Evolutionary conservation across 2,888 invertebrate species (phyloP), one percentile per base, ranked within the genome.

Genomic region (Nebria salina): DNA sequence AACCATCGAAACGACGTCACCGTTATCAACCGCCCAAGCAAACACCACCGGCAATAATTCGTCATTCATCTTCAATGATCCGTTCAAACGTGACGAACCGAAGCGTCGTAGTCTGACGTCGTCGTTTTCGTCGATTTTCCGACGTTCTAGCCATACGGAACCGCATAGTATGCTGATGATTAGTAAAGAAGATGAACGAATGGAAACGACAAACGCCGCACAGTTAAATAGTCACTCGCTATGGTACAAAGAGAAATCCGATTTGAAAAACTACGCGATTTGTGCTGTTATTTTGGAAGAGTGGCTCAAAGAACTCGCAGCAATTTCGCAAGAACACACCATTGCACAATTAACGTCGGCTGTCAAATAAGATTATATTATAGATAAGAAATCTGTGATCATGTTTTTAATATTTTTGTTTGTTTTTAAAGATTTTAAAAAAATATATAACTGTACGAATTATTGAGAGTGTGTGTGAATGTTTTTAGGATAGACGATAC

Each of bases 291-390:
- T 99, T 72, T 90, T 98, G 82, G 97, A 98, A 86, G 98, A 99
- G 88, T 98, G 99, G 95, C 91, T 98, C 0, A 97, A 98, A 88
- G 98, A 98, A 89, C 90, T 99, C 82, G 96, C 98, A 0, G 97
- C 98, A 13, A 92, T 99, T 81, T 95, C 97, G 83, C 96, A 98
- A 88, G 98, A 99, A 88, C 98, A 99, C 88, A 94, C 96, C 6
- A 91, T 95, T 83, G 90, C 92, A 84, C 91, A 93, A 87, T 89
- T 93, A 83, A 89, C 90, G 78, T 87, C 86, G 76, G 85, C 88
- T 82, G 86, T 89, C 82, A 88, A 88, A 83, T 88, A 86, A 85
- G 82, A 75, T 66, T 34, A 34, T 34, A 34, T 34, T 34, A 54
- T 54, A 54, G 54, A 54, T 54, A 54, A 54, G 8, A 54, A 54